Evolutionary conservation across 1,140 invertebrate species (phyloP).

Genomic region (Telenomus remus): DNA sequence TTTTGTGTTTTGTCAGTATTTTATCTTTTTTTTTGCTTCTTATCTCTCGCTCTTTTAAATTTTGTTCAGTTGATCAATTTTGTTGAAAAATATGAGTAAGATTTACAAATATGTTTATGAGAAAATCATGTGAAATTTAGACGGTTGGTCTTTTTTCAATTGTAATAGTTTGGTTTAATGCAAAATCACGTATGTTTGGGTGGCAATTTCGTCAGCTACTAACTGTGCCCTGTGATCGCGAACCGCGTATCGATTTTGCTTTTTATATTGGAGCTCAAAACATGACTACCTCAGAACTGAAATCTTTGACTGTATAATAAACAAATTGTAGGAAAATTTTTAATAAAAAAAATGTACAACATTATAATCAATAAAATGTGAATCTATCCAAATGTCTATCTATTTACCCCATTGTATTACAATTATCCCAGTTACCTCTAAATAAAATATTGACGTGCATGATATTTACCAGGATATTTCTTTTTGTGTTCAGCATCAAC

Average conservation of each 20-base stretch:
- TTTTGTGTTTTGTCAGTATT: no score
- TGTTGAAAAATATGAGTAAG: no score
- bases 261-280: conserved; percentile 56
- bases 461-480: conserved; percentile 78
- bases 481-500: conserved; percentile 79
- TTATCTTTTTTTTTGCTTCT: conserved; percentile 30
- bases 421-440: no score
- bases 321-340: conserved; percentile 57
- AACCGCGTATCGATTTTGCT: conserved; percentile 61
- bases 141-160: no score
- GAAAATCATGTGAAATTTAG: no score
- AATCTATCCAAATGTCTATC: no score
- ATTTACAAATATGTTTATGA: no score
- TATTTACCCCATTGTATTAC: no score
- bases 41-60: conserved; percentile 26
- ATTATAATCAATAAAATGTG: neutral
- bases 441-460: no score
- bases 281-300: neutral
- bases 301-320: conserved; percentile 1
- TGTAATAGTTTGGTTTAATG: no score
- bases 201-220: no score
- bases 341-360: conserved; percentile 53
- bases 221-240: conserved; percentile 30
- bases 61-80: conserved; percentile 30
- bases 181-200: neutral